Evolutionary conservation across 2,797 vertebrate genomes (phyloP), one percentile per base, ranked within the genome.

Genomic region (Bryconaethiops microstoma): DNA sequence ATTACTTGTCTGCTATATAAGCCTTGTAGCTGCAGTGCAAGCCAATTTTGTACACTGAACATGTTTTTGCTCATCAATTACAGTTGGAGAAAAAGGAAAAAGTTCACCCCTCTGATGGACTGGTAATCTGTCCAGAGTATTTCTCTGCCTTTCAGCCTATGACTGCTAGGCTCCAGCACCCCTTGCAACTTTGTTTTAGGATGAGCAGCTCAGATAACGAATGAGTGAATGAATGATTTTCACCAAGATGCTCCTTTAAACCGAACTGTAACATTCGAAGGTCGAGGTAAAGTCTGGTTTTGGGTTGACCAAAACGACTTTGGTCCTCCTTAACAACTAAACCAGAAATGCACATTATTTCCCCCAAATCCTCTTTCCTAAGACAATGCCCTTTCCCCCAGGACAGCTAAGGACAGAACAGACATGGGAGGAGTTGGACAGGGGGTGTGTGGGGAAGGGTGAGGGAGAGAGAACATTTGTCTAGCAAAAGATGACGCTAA

Each of bases 271-370:
- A 4, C 2, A 0, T 59, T 40, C 23, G 12, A 35, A 45, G 52
- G 74, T 74, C 35, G 23, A 21, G 23, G 48, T 5, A 55, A 14
- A 4, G 35, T 6, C 21, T 39, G 21, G 25, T 42, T 67, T 40
- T 16, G 64, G n/a, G 23, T 35, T 74, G 48, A 52, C 13, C 12
- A 52, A 52, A 19, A 62, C 65, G 79, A 82, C 84, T 89, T 86
- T 87, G 85, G 87, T 87, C 87, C 88, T 91, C 87, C 85, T 92
- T 89, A 90, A 88, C 88, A 90, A 92, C 90, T 79, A 77, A 87
- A 89, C 87, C 87, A 91, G 35, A 90, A 91, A 92, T 88, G 88
- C 87, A 88, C 89, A 91, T 87, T 88, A 89, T 90, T 92, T 54
- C 83, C 69, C 68, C 85, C 86, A 89, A 90, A 92, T 92, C 89